Base-by-base conservation (phyloP, 1,140 invertebrate genomes). In the Arion vulgaris region DNA sequence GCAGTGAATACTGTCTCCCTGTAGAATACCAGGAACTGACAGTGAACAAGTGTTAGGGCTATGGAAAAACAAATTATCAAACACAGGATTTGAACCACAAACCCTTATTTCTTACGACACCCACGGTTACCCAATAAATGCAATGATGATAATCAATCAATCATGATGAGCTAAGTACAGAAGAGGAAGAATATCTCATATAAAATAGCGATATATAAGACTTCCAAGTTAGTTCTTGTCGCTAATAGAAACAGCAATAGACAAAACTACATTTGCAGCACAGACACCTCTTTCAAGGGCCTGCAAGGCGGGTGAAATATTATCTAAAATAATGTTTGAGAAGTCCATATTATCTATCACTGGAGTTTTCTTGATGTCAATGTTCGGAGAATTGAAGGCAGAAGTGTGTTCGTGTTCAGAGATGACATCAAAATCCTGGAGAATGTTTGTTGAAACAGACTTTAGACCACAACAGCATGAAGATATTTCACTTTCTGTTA, bases 381-480 rank as follows among this genome's bases (percentile, higher is more conserved):
- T 7, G 32, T 2, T 66, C 28, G n/a, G 28, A 32, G 62, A 7
- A 66, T 32, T n/a, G 4, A 23, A 32, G 28, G n/a, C n/a, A 51
- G 73, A 75, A n/a, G 34, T 0, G 26, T 38, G 17, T n/a, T 62
- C 53, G 39, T 62, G 53, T 26, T 28, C 32, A 23, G 19, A 39
- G 23, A 78, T 39, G 15, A 66, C 26, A 62, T 57, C 11, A 39
- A 78, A 78, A 66, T 57, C 45, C 32, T 78, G 38, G 4, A 78
- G 34, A 66, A 36, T 45, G 17, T 36, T n/a, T n/a, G 9, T 4
- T 28, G 76, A 26, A 15, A 26, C 41, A 32, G 32, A 17, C 32
- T 49, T 80, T 38, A 80, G 23, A 9, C 78, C 78, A 71, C 78
- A 80, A 71, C 78, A 71, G 34, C 78, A 80, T 32, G 57, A 19